Evolutionary conservation across 53 echinoderm and acorn worm genomes (phyloP).

Genomic region (Actinopyga echinites): DNA sequence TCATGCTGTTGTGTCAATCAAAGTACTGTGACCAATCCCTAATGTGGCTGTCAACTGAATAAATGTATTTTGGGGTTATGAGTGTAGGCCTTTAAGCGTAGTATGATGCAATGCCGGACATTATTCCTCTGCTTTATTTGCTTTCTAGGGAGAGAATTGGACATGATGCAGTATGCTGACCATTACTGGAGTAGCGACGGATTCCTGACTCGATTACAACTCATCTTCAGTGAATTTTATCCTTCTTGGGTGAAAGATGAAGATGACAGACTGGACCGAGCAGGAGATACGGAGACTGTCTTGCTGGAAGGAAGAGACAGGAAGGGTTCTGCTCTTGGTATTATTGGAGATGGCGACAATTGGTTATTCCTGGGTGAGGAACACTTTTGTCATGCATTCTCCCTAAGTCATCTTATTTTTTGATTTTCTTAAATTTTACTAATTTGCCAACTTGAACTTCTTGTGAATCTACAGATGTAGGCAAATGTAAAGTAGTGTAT

Average conservation of each 20-base stretch:
- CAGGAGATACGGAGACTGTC: conserved; percentile 63
- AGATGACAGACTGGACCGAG: conserved; percentile 45
- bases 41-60: no score
- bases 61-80: no score
- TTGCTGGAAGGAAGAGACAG: conserved; percentile 68
- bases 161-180: conserved; percentile 57
- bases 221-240: conserved; percentile 41
- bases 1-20: no score
- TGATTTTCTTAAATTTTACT: no score
- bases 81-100: no score
- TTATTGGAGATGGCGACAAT: conserved; percentile 62
- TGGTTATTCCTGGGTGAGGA: conserved; percentile 79
- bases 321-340: conserved; percentile 64
- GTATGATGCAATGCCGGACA: background rate
- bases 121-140: background rate
- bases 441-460: no score
- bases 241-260: conserved; percentile 17
- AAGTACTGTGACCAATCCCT: no score
- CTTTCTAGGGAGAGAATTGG: conserved; percentile 62
- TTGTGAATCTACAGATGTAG: no score
- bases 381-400: background rate
- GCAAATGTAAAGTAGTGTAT: no score
- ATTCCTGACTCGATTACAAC: conserved; percentile 54
- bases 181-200: conserved; percentile 88
- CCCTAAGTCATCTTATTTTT: no score